Base-by-base conservation (phyloP, 92 coral and sea anemone genomes). In the Porites divaricata region DNA sequence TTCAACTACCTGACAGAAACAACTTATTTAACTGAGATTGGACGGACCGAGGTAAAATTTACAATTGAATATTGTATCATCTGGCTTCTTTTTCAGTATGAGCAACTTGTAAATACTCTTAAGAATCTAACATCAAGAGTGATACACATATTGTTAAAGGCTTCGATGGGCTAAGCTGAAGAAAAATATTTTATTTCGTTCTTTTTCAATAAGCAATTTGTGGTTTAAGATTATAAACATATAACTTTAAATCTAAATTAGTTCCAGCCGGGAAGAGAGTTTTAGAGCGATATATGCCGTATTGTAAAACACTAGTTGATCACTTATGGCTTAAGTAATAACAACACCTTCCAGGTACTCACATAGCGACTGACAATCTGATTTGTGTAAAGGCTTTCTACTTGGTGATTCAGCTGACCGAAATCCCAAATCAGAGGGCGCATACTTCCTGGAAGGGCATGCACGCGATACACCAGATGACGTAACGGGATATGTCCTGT, bases 381-480 rank as follows among this genome's bases (percentile, higher is more conserved):
- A 26, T 73, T 70, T 11, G 92, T 93, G 90, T 95, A 95, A 26
- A 91, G 88, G 63, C 83, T 82, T 80, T 95, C 98, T 11, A 90
- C 88, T 66, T 90, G 86, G 25, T 92, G 93, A n/a, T 83, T 93
- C 57, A 95, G 89, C 75, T 91, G 95, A 74, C 98, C 98, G 67
- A 95, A 95, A 73, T 95, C 98, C 98, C 98, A 95, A 13, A 95
- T 91, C 48, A 93, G 78, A 11, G 96, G 95, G 21, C 96, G 79
- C 94, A 95, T 95, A 58, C 98, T 95, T 74, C 80, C 98, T 62
- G 98, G 98, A 22, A 95, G 89, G 28, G 95, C 89, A 68, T 95
- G 98, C 48, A 95, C 98, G 49, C 98, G 95, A 76, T 95, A 95
- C 23, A 95, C 98, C 24, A 95, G 91, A 59, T 95, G 98, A 48